phyloP scores from a whole-genome alignment of 2,113 vertebrate genomes.

The Psophia crepitans region DNA sequence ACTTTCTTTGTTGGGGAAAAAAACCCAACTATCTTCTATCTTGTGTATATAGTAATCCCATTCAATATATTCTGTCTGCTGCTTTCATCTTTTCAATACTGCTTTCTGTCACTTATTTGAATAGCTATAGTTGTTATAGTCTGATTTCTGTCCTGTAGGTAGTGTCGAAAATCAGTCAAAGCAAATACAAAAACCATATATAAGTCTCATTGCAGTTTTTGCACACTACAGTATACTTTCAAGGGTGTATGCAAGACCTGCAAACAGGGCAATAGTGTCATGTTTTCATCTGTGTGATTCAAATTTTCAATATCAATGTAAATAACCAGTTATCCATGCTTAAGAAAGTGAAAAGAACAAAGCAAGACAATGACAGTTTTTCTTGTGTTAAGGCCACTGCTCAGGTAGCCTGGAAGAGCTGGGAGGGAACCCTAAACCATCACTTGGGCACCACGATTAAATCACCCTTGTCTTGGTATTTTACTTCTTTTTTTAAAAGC shows the following conservation, averaged over 20 bases:
- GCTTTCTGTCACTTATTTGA: conserved; percentile 1
- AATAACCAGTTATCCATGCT: not conserved
- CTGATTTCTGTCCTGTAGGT: not conserved
- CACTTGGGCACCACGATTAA: not conserved
- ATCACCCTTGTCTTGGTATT: not conserved
- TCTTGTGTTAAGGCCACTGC: not conserved
- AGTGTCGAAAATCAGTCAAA: conserved; percentile 1
- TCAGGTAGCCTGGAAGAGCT: not conserved
- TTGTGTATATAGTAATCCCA: not conserved
- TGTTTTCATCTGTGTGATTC: not conserved
- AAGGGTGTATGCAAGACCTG: not conserved
- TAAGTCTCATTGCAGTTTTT: not conserved
- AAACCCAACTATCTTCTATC: conserved; percentile 12
- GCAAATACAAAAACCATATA: not conserved
- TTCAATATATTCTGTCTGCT: not conserved
- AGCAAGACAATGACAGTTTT: not conserved
- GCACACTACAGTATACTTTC: not conserved
- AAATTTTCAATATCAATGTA: not conserved
- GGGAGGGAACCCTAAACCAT: not conserved
- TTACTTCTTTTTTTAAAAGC: not conserved
- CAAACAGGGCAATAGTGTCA: not conserved
- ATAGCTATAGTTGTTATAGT: not conserved
- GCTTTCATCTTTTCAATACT: not conserved
- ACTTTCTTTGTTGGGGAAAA: conserved; percentile 25
- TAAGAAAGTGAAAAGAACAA: not conserved